Percentiles rank a stretch among this genome's conserved stretches.
phyloP scores from a whole-genome alignment of 1,140 invertebrate genomes.

The Macrocentrus cingulum region DNA sequence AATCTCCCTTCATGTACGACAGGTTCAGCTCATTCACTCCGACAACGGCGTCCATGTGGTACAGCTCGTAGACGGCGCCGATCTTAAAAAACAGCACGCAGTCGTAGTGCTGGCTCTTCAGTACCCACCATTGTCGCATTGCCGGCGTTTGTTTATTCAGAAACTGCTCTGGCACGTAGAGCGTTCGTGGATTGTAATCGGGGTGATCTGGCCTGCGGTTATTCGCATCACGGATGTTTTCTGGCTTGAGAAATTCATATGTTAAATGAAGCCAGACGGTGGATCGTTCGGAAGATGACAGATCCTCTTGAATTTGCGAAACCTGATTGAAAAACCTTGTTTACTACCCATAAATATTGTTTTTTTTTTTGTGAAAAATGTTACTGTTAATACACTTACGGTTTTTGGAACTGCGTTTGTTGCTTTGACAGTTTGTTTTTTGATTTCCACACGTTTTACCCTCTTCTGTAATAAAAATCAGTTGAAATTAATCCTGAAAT shows the following conservation, averaged over 20 bases:
- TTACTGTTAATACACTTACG: neutral
- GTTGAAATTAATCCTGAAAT: neutral
- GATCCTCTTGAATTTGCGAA: conserved; percentile 30
- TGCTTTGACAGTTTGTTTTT: neutral
- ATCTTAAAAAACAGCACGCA: conserved; percentile 97
- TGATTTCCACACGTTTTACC: neutral
- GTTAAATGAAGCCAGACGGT: conserved; percentile 75
- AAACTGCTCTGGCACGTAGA: conserved; percentile 83
- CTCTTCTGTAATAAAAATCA: conserved; percentile 19
- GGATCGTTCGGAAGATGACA: conserved; percentile 24
- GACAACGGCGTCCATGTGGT: conserved; percentile 97
- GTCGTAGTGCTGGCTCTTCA: conserved; percentile 89
- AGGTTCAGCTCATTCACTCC: conserved; percentile 89
- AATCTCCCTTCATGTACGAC: conserved; percentile 93
- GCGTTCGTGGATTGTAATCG: conserved; percentile 85
- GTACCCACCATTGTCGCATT: conserved; percentile 95
- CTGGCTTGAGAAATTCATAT: conserved; percentile 79
- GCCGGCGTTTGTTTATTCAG: conserved; percentile 79
- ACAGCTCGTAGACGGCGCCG: conserved; percentile 98
- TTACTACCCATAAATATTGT: neutral
- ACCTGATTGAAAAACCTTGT: conserved; percentile 26
- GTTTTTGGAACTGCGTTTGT: neutral
- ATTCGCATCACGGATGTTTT: conserved; percentile 77
- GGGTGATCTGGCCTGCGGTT: conserved; percentile 68
- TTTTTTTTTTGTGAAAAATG: no score